Percentiles rank a stretch among this genome's conserved stretches.
phyloP scores from a whole-genome alignment of 1,140 invertebrate genomes.

The Apis dorsata region DNA sequence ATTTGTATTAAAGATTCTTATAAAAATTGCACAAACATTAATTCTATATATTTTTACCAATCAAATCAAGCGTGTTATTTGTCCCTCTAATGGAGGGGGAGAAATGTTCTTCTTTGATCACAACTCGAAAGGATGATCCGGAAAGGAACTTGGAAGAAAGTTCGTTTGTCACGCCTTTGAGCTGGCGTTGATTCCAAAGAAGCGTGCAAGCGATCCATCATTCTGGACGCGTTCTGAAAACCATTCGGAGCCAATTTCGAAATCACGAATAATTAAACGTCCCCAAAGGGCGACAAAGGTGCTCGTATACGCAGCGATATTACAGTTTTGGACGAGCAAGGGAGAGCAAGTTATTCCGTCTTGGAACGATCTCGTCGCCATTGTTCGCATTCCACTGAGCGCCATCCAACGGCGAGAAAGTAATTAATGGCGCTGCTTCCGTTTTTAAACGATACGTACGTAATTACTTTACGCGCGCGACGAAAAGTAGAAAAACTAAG shows the following conservation, averaged over 20 bases:
- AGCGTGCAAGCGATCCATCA: background rate
- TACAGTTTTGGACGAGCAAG: constrained; percentile 7
- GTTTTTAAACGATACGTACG: background rate
- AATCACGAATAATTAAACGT: constrained; percentile 26
- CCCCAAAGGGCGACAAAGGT: background rate
- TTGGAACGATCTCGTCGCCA: background rate
- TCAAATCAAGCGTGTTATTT: no score
- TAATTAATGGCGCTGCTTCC: background rate
- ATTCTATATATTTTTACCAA: no score
- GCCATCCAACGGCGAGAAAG: background rate
- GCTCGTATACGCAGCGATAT: background rate
- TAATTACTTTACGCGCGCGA: background rate
- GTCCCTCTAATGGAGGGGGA: background rate
- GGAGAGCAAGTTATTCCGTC: constrained; percentile 3
- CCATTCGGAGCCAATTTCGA: background rate
- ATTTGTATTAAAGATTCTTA: no score
- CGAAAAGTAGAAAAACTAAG: no score
- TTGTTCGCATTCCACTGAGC: constrained; percentile 5
- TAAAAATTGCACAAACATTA: no score
- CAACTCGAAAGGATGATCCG: background rate
- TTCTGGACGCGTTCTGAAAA: background rate
- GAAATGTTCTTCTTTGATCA: no score
- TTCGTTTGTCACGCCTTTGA: background rate
- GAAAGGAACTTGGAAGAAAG: background rate
- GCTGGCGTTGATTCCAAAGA: no score